These are phyloP conservation scores for Actenoides lindsayi DNA, from an alignment of 2,113 vertebrate species.

Conservation along the genomic window DNA sequence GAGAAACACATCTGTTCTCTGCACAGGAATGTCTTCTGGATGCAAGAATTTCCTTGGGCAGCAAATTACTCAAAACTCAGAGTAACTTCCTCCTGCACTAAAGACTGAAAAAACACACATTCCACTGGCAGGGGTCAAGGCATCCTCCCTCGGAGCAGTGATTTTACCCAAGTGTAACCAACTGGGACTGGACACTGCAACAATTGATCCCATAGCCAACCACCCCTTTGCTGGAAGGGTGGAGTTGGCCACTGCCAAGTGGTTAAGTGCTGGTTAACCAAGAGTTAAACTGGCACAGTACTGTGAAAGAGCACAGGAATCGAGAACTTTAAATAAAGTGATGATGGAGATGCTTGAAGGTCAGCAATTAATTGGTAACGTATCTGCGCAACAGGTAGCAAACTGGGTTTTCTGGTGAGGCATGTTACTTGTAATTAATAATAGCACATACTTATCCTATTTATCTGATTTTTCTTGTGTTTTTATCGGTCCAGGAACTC, in stretches of 20 bases:
- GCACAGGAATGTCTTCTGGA: not conserved
- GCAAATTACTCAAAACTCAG: not conserved
- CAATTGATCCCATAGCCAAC: not conserved
- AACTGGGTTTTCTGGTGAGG: not conserved
- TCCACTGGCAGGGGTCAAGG: not conserved
- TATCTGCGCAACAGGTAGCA: not conserved
- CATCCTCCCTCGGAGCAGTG: not conserved
- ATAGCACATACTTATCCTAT: not conserved
- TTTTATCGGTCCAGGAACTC: not conserved
- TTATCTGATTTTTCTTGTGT: not conserved
- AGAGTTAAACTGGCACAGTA: not conserved
- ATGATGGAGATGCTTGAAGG: not conserved
- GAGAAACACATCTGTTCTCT: not conserved
- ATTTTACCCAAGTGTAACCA: not conserved
- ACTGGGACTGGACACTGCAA: not conserved
- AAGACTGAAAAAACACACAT: not conserved
- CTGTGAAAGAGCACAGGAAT: not conserved
- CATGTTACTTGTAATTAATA: not conserved
- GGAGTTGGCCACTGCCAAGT: not conserved
- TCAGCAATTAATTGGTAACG: not conserved
- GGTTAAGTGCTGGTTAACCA: not conserved
- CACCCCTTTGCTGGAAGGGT: rapidly evolving
- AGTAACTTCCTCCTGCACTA: not conserved
- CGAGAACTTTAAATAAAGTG: not conserved
- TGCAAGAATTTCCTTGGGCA: not conserved